These are phyloP conservation scores for Pipra filicauda DNA, from an alignment of 2,113 vertebrate species.

Conservation along the genomic window DNA sequence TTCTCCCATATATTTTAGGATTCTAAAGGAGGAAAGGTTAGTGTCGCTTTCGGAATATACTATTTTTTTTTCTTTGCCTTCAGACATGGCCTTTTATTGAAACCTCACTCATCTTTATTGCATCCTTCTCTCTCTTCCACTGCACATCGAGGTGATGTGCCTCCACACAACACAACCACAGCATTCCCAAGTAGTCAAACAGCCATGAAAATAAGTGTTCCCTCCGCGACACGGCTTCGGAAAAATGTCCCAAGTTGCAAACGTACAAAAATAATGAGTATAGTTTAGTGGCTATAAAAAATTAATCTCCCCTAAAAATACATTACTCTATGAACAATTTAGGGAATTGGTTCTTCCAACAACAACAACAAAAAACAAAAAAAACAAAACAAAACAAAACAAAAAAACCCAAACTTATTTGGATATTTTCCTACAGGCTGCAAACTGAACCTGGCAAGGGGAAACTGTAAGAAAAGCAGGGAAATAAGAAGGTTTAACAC, in stretches of 20 bases:
- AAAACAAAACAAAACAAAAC: not conserved
- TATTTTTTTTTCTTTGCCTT: not conserved
- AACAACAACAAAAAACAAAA: no score
- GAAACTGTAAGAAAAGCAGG: not conserved
- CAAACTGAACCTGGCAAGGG: conserved; percentile 7
- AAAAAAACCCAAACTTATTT: not conserved
- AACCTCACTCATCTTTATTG: not conserved
- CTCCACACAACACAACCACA: conserved; percentile 23
- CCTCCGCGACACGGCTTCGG: conserved; percentile 13
- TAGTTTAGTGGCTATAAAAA: conserved; percentile 75
- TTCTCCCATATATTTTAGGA: not conserved
- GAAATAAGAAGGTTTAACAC: conserved; percentile 7
- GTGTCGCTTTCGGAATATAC: not conserved
- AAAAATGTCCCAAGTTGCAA: conserved; percentile 47
- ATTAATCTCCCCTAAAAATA: conserved; percentile 75
- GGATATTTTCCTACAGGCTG: not conserved
- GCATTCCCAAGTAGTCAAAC: conserved; percentile 14
- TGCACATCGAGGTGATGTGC: not conserved
- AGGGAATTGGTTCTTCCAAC: conserved; percentile 42
- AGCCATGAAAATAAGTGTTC: conserved; percentile 12
- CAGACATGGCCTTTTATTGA: not conserved
- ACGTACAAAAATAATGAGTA: conserved; percentile 78
- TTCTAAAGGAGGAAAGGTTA: not conserved
- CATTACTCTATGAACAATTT: conserved; percentile 65
- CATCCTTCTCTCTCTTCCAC: not conserved